Conservation (phyloP, 2,113 vertebrate genomes). For the Macquaria ambigua region DNA sequence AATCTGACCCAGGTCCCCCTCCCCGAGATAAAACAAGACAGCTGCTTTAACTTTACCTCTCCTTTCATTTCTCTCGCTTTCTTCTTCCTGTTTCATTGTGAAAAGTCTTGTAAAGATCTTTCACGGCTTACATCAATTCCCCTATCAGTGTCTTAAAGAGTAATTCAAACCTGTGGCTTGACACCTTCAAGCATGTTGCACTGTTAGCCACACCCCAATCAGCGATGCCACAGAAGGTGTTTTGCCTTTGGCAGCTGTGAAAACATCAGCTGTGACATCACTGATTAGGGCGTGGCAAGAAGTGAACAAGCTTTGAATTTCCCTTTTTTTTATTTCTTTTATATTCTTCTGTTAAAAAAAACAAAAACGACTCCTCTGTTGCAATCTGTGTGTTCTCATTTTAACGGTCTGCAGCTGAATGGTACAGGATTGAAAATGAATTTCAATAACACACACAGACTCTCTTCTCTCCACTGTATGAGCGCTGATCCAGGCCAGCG, state of each 20-base stretch:
- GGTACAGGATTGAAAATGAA: background rate
- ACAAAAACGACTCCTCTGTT: background rate
- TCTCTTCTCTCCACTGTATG: slow-evolving; percentile 5
- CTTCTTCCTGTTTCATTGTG: background rate
- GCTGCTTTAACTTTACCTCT: slow-evolving; percentile 2
- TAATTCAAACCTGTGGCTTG: background rate
- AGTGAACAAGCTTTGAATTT: background rate
- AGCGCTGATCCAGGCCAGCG: slow-evolving; percentile 45
- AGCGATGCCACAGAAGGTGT: background rate
- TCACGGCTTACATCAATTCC: background rate
- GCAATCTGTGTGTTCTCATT: slow-evolving; percentile 9
- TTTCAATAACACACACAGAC: slow-evolving; percentile 1
- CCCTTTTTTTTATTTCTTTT: background rate
- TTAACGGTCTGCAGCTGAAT: background rate
- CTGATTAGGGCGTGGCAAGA: background rate
- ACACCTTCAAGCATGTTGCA: background rate
- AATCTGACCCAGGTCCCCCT: slow-evolving; percentile 16
- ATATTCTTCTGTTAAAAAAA: background rate
- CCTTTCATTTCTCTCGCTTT: slow-evolving; percentile 14
- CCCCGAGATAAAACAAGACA: slow-evolving; percentile 10
- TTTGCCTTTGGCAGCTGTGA: background rate
- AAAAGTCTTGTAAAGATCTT: background rate
- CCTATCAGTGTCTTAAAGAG: background rate
- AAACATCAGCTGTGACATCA: slow-evolving; percentile 3
- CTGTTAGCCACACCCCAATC: background rate